These are phyloP conservation scores for Pipistrellus kuhlii DNA, from an alignment of 2,797 vertebrate genomes.

Conservation along the genomic window DNA sequence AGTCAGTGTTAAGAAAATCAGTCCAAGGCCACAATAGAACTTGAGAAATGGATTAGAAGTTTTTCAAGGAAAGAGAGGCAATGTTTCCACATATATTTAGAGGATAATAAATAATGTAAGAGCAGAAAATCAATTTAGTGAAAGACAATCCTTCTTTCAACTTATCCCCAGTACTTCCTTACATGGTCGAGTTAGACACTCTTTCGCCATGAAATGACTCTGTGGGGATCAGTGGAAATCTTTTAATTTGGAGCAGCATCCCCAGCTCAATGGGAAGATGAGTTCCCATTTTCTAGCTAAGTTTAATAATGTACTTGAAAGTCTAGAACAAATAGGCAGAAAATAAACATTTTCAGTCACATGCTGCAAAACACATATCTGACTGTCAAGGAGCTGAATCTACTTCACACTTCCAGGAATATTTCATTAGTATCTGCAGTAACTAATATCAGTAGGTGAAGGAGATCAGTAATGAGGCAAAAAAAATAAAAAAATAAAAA, in stretches of 20 bases:
- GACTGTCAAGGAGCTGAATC: constrained; percentile 37
- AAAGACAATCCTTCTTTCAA: constrained; percentile 60
- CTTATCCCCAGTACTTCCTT: not conserved
- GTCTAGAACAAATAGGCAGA: constrained; percentile 63
- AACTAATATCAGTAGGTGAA: constrained; percentile 66
- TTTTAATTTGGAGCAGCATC: constrained; percentile 18
- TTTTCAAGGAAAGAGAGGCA: constrained; percentile 11
- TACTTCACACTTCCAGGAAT: constrained; percentile 54
- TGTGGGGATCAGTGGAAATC: not conserved
- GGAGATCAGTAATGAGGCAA: constrained; percentile 74
- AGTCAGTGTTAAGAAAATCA: not conserved
- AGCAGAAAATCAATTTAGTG: constrained; percentile 53
- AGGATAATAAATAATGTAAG: constrained; percentile 58
- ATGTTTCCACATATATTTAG: constrained; percentile 40
- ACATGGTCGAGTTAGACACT: not conserved
- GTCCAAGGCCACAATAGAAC: not conserved
- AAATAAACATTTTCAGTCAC: constrained; percentile 65
- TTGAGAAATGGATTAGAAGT: constrained; percentile 17
- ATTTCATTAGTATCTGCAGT: constrained; percentile 57
- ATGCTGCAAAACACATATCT: constrained; percentile 48
- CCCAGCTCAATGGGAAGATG: not conserved
- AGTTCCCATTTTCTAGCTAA: constrained; percentile 36
- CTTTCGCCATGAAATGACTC: constrained; percentile 17
- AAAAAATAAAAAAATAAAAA: constrained; percentile 63
- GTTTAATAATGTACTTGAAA: constrained; percentile 54